Evolutionary conservation across 2,797 vertebrate genomes (phyloP), one percentile per base, ranked within the genome.

Genomic region (Myotis pilosus): DNA sequence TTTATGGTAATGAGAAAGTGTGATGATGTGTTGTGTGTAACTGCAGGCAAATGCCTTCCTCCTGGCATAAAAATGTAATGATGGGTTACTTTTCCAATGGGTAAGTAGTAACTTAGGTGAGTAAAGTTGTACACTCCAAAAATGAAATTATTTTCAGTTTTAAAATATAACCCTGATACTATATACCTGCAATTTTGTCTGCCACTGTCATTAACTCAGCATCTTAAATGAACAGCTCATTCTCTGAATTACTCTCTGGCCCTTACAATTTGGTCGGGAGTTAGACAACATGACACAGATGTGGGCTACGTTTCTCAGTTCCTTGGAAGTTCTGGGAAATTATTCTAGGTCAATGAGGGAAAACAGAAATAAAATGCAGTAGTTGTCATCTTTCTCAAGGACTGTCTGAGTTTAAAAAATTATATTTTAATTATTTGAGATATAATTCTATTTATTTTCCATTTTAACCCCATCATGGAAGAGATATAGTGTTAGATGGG

Each of bases 61-160:
- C 64, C 78, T 90, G 4, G 19, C 62, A 92, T 76, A 94, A 91
- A 93, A 95, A 94, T 92, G 81, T 95, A 95, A 96, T 93, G 96
- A 91, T 74, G 83, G 78, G 87, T 94, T 96, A 93, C 76, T 75
- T 94, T 95, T 93, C 93, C 90, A 88, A 79, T 84, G 66, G 16
- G 71, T 93, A 96, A 96, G 88, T 75, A 95, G 96, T 94, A 92
- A 96, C 85, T 93, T 87, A 93, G 83, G 90, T 60, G 55, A 89
- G 90, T 74, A 66, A 87, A 94, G 85, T 55, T 87, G 86, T 84
- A 89, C 1, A 93, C 12, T 81, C 79, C 80, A 82, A 84, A 97
- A 92, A 91, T 91, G 72, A 96, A 97, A 92, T 94, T 86, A 96
- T 91, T 94, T 94, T 91, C 88, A 19, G 25, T 66, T 95, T 94